phyloP scores from a whole-genome alignment of 2,113 vertebrate genomes.

The Deroptyus accipitrinus region DNA sequence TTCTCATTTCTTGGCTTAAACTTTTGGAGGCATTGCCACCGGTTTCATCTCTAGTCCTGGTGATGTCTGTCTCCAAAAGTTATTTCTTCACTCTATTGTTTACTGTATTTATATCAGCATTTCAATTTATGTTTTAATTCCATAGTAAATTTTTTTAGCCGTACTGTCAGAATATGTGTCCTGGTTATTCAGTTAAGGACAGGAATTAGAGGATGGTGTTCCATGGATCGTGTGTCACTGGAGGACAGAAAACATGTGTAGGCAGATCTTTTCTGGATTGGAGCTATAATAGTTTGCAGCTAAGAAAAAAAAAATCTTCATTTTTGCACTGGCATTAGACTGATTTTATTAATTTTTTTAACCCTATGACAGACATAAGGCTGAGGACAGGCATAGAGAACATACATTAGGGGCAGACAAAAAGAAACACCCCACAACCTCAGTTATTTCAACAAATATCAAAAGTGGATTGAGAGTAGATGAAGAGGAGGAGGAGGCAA shows the following conservation, averaged over 20 bases:
- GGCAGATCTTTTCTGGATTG: neutral
- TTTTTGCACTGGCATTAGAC: neutral
- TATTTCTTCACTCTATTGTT: neutral
- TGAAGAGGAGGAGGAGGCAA: conserved; percentile 58
- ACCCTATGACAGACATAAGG: neutral
- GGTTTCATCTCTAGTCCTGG: neutral
- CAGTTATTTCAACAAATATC: conserved; percentile 30
- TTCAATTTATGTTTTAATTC: neutral
- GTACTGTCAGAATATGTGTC: neutral
- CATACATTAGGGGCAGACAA: neutral
- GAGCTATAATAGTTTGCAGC: neutral
- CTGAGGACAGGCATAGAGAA: neutral
- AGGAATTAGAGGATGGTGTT: neutral
- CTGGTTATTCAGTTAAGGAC: neutral
- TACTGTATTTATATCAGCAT: neutral
- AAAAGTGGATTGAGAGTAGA: conserved; percentile 16
- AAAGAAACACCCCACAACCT: conserved; percentile 3
- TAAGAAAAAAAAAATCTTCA: neutral
- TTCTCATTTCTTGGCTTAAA: neutral
- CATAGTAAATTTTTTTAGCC: neutral
- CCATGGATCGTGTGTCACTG: neutral
- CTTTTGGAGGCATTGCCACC: neutral
- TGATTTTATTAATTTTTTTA: neutral
- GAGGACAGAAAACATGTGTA: neutral
- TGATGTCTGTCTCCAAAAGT: neutral